Conservation (phyloP, 2,113 vertebrate species). For the Saguinus midas region DNA sequence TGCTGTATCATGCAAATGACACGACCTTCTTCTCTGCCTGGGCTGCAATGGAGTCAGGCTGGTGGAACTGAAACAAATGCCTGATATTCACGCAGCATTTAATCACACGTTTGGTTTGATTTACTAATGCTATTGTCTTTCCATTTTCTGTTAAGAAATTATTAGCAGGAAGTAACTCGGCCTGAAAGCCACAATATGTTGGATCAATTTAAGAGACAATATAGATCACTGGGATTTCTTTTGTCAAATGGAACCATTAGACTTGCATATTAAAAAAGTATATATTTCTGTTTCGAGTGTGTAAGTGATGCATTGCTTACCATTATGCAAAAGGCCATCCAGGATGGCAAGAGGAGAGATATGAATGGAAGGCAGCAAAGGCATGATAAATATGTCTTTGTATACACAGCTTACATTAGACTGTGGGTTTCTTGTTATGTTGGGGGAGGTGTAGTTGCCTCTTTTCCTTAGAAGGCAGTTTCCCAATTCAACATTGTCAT, state of each 20-base stretch:
- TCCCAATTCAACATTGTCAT: constrained; percentile 29
- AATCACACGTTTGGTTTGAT: constrained; percentile 83
- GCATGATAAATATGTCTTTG: constrained; percentile 19
- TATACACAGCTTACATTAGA: neutral
- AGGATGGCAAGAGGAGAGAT: constrained; percentile 58
- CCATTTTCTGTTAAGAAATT: constrained; percentile 78
- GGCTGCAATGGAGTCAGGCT: constrained; percentile 50
- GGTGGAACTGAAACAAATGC: constrained; percentile 72
- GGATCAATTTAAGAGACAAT: constrained; percentile 76
- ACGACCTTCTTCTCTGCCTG: constrained; percentile 17
- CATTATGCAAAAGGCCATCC: constrained; percentile 71
- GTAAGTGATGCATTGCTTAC: constrained; percentile 60
- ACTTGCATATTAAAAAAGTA: constrained; percentile 77
- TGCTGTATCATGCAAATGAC: constrained; percentile 73
- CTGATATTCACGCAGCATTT: constrained; percentile 69
- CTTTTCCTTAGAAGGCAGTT: constrained; percentile 61
- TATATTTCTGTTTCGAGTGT: constrained; percentile 65
- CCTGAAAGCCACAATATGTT: constrained; percentile 68
- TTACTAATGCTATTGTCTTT: constrained; percentile 82
- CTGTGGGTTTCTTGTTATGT: constrained; percentile 44
- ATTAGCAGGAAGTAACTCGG: constrained; percentile 77
- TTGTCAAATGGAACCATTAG: constrained; percentile 75
- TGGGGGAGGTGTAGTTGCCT: neutral
- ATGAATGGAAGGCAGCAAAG: constrained; percentile 7
- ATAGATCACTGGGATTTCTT: constrained; percentile 79